A percentile compares a stretch with the other conserved stretches of the same genome.
phyloP scores from a whole-genome alignment of 2,797 vertebrate species.

The Neosilurus hyrtlii region DNA sequence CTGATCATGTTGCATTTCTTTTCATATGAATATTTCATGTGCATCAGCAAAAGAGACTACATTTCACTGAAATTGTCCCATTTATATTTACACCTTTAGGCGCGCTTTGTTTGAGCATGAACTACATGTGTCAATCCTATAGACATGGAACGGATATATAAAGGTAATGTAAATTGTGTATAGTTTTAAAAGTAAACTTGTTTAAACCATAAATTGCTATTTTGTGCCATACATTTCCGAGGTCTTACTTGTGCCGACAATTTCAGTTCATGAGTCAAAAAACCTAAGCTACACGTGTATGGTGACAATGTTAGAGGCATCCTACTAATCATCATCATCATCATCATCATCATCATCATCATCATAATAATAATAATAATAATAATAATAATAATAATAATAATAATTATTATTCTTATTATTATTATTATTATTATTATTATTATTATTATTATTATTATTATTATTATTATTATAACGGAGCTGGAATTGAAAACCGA shows the following conservation, averaged over 20 bases:
- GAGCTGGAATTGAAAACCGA: neutral
- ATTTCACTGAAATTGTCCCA: neutral
- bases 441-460: too few species aligned
- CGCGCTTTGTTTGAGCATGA: constrained; percentile 1
- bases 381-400: too few species aligned
- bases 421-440: too few species aligned
- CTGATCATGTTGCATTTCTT: constrained; percentile 7
- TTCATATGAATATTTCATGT: neutral
- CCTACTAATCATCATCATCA: too few species aligned
- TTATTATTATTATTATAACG: neutral
- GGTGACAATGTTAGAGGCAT: neutral
- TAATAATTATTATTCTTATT: too few species aligned
- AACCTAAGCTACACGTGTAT: neutral
- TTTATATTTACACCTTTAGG: neutral
- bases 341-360: too few species aligned
- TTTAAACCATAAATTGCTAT: neutral
- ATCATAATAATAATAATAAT: too few species aligned
- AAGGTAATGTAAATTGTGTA: neutral
- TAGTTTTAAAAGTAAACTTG: too few species aligned
- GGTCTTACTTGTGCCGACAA: neutral
- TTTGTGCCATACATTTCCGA: neutral
- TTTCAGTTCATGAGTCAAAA: neutral
- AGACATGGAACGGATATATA: neutral
- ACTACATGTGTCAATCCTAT: neutral
- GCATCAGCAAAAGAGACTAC: neutral